phyloP scores from a whole-genome alignment of 2,888 invertebrate genomes.

The Cartodere bifasciata region DNA sequence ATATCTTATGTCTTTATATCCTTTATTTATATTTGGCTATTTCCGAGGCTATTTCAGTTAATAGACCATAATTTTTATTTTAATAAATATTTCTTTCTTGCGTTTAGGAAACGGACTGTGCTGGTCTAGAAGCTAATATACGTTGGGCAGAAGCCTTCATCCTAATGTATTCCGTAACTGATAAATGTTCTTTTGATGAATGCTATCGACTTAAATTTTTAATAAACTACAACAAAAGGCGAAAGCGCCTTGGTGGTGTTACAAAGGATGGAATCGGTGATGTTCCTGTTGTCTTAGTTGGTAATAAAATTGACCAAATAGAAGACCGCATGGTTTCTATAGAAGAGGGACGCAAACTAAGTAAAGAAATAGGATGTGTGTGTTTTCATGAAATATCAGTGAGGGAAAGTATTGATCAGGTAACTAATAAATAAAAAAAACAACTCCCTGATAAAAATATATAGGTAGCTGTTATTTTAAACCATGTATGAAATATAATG shows the following conservation, averaged over 20 bases:
- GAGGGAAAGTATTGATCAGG: conserved; percentile 72
- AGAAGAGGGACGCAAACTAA: conserved; percentile 61
- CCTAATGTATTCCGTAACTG: conserved; percentile 77
- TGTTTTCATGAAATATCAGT: conserved; percentile 80
- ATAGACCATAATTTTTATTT: too few relatives aligned
- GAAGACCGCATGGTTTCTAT: conserved; percentile 71
- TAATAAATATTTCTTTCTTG: too few relatives aligned
- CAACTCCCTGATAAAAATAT: too few relatives aligned
- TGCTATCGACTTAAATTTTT: conserved; percentile 71
- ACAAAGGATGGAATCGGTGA: conserved; percentile 48
- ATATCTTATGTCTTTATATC: too few relatives aligned
- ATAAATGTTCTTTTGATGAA: conserved; percentile 81
- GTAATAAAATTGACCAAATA: conserved; percentile 66
- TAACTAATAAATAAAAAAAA: conserved; percentile 23
- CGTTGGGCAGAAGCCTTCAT: conserved; percentile 83
- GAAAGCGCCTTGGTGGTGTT: conserved; percentile 49
- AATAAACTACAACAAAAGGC: conserved; percentile 65
- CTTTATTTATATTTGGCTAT: too few relatives aligned
- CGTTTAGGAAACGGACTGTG: conserved; percentile 52
- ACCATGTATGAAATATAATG: too few relatives aligned
- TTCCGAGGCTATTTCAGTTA: too few relatives aligned
- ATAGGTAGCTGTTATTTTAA: too few relatives aligned
- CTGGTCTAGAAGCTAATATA: conserved; percentile 63
- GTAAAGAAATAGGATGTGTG: conserved; percentile 67
- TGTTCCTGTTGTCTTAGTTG: conserved; percentile 68